Base-by-base conservation (phyloP, 2,797 vertebrate genomes). In the Hyperoplus immaculatus region DNA sequence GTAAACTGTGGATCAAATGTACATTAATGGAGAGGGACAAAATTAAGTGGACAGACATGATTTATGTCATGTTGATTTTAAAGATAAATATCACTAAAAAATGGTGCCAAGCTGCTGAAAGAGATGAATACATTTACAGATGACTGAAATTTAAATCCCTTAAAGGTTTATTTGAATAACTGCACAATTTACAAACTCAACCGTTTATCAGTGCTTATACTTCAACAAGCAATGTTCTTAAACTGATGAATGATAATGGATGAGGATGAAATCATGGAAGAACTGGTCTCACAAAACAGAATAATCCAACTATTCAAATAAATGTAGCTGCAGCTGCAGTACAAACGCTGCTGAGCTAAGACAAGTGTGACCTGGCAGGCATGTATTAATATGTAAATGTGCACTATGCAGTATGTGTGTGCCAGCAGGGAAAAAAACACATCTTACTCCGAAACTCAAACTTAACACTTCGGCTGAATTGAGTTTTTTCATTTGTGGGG, bases 371-470 rank as follows among this genome's bases (percentile, higher is more conserved):
- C 56, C 43, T 69, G 66, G 38, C 58, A 80, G 21, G 6, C 46
- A 46, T 55, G 68, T 29, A 62, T 75, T 75, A 56, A 77, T 63
- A 70, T 72, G 11, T 63, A 54, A 36, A 4, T 65, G 55, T 75
- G 47, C 59, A 54, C 50, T 60, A 46, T 51, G 11, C 21, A 43
- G 53, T 47, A 7, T 54, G 57, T 42, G 56, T 58, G 68, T 69
- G 70, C 47, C 71, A 78, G 69, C 51, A 85, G 63, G 9, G 66
- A 21, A 29, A 36, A 77, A 89, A 69, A 57, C 68, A 49, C 12
- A 50, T 50, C 45, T 56, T 8, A 36, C 21, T 91, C 82, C 87
- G 91, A 88, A 86, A 80, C 61, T 77, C 63, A 78, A 87, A 87
- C 50, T 69, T 0, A 80, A 49, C 64, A 83, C 53, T 21, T 59